Evolutionary conservation across 2,888 invertebrate genomes (phyloP), one percentile per base, ranked within the genome.

Genomic region (Aricia artaxerxes): DNA sequence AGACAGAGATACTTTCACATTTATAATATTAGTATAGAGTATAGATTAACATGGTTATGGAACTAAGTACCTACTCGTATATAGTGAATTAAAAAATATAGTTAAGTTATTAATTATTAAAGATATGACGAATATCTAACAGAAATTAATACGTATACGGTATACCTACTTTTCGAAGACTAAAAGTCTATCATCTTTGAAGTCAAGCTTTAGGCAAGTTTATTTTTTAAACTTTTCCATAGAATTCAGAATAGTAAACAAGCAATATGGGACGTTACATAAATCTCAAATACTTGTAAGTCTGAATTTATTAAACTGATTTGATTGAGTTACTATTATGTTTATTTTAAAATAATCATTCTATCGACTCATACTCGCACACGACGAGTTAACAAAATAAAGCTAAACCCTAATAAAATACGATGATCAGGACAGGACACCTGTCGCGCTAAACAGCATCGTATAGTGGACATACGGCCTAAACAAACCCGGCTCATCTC

Each of bases 401-500:
- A 44, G 38, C 73, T 64, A n/a, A 69, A 57, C 53, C 57, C 61
- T 79, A 86, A 90, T 90, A 86, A 90, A 90, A 88, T 85, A 88
- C 86, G 88, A 91, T 89, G 89, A 89, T 87, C 91, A 86, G 89
- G 88, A 88, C 88, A 87, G 88, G 85, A 85, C 92, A 94, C 93
- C 93, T 94, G 94, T 91, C 92, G 88, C 81, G 79, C 87, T 92
- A 92, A 93, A 90, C 87, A 86, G 85, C 86, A 88, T 89, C 90
- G 88, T 91, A 93, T 92, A 86, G 87, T 81, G 88, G 92, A 91
- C 94, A 94, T 89, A 93, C 90, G 94, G 92, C 84, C 88, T 91
- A 87, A 94, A 92, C 90, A 94, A 94, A 94, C 93, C 87, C 87
- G 89, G 85, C 91, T 94, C 94, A 94, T 94, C 92, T 91, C 93